phyloP scores from a whole-genome alignment of 2,797 vertebrate species.

The Thaleichthys pacificus region DNA sequence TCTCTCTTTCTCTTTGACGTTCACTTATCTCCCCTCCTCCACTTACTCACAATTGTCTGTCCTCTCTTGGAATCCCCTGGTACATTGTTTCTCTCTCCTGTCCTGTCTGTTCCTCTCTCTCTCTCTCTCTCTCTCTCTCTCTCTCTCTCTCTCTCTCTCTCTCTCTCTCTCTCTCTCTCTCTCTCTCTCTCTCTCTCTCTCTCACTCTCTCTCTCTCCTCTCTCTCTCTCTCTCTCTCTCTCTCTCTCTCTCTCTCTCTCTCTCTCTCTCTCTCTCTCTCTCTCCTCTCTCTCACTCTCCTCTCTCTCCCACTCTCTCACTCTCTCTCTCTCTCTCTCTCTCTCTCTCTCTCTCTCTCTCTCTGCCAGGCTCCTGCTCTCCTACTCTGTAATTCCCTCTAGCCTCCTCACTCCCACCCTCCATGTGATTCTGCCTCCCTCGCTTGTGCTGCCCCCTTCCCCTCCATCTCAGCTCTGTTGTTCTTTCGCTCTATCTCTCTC shows the following conservation, averaged over 20 bases:
- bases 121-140: background rate
- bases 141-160: too few species aligned
- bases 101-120: conserved; percentile 9
- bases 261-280: too few species aligned
- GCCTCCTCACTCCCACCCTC: background rate
- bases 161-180: too few species aligned
- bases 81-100: background rate
- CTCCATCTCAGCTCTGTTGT: conserved; percentile 11
- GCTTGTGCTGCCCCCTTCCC: background rate
- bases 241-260: too few species aligned
- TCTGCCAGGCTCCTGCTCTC: conserved; percentile 22
- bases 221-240: too few species aligned
- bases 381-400: background rate
- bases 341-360: conserved; percentile 24
- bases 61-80: conserved; percentile 13
- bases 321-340: conserved; percentile 29
- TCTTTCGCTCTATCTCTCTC: conserved; percentile 19
- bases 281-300: too few species aligned
- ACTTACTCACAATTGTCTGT: background rate
- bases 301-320: background rate
- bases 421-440: too few species aligned
- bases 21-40: conserved; percentile 19
- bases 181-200: too few species aligned
- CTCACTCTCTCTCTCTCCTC: background rate
- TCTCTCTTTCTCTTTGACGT: conserved; percentile 37